Evolutionary conservation across 2,113 vertebrate species (phyloP).

Genomic region (Clinocottus analis): DNA sequence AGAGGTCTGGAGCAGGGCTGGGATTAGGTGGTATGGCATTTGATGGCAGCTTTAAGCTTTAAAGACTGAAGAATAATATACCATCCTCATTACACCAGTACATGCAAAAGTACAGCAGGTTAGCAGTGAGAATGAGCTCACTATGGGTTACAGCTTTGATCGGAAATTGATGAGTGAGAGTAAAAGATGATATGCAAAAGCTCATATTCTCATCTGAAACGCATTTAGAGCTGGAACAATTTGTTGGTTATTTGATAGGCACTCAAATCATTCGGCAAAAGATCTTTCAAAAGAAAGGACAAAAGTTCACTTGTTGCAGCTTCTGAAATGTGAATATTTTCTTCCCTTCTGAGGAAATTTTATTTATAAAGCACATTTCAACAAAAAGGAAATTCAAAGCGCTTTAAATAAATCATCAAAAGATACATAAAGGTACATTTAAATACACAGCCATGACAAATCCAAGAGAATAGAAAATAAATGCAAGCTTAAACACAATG

Average conservation of each 20-base stretch:
- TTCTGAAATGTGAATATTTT: neutral
- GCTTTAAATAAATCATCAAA: neutral
- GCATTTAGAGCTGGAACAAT: neutral
- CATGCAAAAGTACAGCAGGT: conserved; percentile 1
- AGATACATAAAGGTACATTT: neutral
- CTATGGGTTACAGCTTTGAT: neutral
- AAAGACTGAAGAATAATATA: conserved; percentile 22
- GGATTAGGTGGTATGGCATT: conserved; percentile 53
- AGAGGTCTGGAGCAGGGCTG: conserved; percentile 23
- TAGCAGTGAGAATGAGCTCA: neutral
- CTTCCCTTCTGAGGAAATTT: neutral
- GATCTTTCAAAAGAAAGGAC: neutral
- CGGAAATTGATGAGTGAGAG: no score
- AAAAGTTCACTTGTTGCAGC: neutral
- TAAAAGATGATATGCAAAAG: neutral
- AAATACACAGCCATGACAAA: neutral
- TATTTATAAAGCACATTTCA: neutral
- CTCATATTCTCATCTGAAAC: neutral
- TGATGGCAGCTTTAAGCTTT: conserved; percentile 30
- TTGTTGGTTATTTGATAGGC: neutral
- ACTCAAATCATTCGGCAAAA: neutral
- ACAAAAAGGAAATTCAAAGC: neutral
- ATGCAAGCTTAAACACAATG: neutral
- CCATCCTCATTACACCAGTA: conserved; percentile 27
- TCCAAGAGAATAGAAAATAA: neutral